These are phyloP conservation scores for Anneissia japonica DNA, from an alignment of 35 echinoderm and acorn worm species.

Conservation along the genomic window DNA sequence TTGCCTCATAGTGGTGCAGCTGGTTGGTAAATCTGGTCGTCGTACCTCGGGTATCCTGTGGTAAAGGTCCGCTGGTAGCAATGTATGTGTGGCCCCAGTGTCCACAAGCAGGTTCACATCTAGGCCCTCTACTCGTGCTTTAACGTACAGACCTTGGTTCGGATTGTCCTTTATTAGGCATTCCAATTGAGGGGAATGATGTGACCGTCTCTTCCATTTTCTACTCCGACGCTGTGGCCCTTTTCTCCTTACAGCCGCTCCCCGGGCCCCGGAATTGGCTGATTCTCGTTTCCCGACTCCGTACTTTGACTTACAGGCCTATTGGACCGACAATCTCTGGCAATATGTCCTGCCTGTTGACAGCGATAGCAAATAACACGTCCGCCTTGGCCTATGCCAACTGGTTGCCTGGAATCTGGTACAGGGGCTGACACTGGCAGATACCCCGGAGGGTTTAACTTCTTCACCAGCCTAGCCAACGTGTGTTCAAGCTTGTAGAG, in stretches of 20 bases:
- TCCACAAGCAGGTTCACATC: not conserved
- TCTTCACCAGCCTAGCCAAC: not conserved
- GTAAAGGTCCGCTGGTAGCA: no score
- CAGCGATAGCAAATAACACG: conserved; percentile 9
- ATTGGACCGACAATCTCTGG: not conserved
- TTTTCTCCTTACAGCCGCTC: not conserved
- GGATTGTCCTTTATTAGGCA: not conserved
- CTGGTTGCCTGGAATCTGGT: not conserved
- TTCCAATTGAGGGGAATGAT: not conserved
- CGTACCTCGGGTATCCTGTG: no score
- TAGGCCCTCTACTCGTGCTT: not conserved
- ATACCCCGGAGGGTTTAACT: not conserved
- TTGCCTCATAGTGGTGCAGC: not conserved
- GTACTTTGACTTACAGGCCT: not conserved
- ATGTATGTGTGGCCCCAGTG: conserved; percentile 14
- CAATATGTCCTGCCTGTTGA: not conserved
- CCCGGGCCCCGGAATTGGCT: conserved; percentile 1
- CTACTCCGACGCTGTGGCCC: not conserved
- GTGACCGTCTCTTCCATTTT: not conserved
- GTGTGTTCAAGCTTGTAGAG: conserved; percentile 4
- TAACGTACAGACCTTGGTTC: conserved; percentile 20
- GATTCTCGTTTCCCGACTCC: conserved; percentile 8
- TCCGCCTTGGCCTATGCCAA: not conserved
- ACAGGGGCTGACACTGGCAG: no score
- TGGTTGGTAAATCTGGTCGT: not conserved